Percentiles rank a stretch among this genome's conserved stretches.
Evolutionary conservation across 2,113 vertebrate genomes (phyloP).

Genomic region (Okapia johnstoni): DNA sequence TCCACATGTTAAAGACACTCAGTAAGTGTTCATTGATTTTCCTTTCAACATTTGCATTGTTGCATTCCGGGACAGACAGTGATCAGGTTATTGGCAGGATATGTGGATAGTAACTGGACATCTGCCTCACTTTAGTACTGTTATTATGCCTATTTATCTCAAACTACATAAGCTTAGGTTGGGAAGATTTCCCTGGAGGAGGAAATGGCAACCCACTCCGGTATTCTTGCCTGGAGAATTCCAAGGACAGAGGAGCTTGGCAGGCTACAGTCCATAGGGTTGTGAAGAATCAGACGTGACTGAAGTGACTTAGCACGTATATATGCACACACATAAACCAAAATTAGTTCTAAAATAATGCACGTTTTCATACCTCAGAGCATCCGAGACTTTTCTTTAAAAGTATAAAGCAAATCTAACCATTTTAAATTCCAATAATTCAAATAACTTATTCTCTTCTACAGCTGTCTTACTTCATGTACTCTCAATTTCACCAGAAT

Average conservation of each 20-base stretch:
- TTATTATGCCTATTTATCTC: background rate
- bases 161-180: background rate
- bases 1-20: background rate
- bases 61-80: fast-evolving
- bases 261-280: background rate
- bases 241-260: background rate
- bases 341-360: background rate
- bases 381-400: background rate
- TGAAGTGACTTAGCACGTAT: background rate
- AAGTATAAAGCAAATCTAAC: background rate
- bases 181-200: background rate
- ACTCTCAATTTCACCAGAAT: background rate
- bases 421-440: background rate
- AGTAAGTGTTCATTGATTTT: background rate
- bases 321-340: background rate
- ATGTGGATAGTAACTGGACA: background rate
- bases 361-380: background rate
- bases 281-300: background rate
- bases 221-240: background rate
- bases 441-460: background rate
- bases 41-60: background rate
- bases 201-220: background rate
- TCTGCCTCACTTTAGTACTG: background rate
- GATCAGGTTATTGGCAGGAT: background rate
- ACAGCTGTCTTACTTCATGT: background rate